A percentile compares a stretch with the other conserved stretches of the same genome.
These are phyloP conservation scores for Semicossyphus pulcher DNA, from an alignment of 2,113 vertebrate species.

Conservation along the genomic window DNA sequence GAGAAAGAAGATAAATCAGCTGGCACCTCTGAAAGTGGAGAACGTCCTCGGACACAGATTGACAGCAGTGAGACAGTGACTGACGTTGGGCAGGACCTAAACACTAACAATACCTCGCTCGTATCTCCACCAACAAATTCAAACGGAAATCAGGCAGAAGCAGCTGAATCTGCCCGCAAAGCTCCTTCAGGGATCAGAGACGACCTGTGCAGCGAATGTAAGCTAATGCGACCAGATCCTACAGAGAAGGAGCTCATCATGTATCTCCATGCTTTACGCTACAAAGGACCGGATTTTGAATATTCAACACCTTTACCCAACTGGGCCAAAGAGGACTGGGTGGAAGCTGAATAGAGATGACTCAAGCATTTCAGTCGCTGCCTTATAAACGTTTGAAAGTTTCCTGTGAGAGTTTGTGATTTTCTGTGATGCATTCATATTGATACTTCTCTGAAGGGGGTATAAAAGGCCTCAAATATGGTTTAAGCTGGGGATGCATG, in stretches of 20 bases:
- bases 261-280: constrained; percentile 94
- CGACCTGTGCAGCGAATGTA: constrained; percentile 91
- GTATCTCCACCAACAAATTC: background rate
- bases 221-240: constrained; percentile 86
- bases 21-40: background rate
- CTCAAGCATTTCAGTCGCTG: background rate
- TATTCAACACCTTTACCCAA: constrained; percentile 89
- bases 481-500: too few relatives aligned
- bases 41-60: background rate
- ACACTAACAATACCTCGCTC: background rate
- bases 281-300: constrained; percentile 94
- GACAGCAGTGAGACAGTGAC: background rate
- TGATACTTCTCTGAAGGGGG: background rate
- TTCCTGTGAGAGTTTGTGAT: background rate
- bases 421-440: background rate
- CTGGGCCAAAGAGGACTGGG: constrained; percentile 96
- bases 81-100: background rate
- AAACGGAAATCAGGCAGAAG: constrained; percentile 13
- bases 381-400: background rate
- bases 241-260: constrained; percentile 92
- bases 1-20: background rate
- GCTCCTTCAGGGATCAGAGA: constrained; percentile 70
- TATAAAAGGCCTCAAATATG: background rate
- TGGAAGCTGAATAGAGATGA: constrained; percentile 66
- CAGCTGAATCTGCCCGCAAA: background rate